phyloP scores from a whole-genome alignment of 2,113 vertebrate species.

The Oreotragus oreotragus region DNA sequence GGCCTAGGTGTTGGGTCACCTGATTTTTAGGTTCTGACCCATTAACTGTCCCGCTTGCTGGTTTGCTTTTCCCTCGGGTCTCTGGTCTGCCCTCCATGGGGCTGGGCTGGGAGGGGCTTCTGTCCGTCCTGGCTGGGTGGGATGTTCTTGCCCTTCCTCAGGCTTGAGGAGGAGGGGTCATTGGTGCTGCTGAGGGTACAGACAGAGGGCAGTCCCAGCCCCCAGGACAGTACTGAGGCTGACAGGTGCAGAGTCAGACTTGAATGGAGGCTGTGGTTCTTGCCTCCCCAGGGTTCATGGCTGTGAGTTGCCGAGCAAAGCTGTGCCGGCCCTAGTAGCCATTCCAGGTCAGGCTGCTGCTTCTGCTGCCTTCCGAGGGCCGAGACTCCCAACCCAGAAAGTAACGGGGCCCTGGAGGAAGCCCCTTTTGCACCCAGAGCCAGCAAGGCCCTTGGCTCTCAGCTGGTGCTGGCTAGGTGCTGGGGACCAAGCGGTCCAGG shows the following conservation, averaged over 20 bases:
- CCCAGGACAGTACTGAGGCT: not conserved
- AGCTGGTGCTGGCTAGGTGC: not conserved
- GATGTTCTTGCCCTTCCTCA: no score
- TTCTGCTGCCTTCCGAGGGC: not conserved
- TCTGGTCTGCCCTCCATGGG: not conserved
- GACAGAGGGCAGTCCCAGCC: fast-evolving
- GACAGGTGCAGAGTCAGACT: no score
- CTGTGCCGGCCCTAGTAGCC: not conserved
- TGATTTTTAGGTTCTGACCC: not conserved
- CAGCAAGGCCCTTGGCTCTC: not conserved
- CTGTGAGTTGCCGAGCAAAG: not conserved
- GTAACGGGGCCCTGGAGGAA: not conserved
- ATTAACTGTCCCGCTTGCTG: not conserved
- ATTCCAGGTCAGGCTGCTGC: no score
- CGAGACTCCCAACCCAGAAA: not conserved
- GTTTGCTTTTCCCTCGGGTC: not conserved
- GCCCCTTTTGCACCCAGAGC: not conserved
- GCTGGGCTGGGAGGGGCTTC: no score
- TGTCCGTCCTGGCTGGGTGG: not conserved
- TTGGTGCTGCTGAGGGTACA: fast-evolving
- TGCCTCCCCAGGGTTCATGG: not conserved
- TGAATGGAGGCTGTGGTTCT: fast-evolving
- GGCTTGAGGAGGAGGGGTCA: not conserved
- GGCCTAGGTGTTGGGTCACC: not conserved
- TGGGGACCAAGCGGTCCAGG: fast-evolving